phyloP scores from a whole-genome alignment of 64 coral and sea anemone genomes.

The Montipora efflorescens region DNA sequence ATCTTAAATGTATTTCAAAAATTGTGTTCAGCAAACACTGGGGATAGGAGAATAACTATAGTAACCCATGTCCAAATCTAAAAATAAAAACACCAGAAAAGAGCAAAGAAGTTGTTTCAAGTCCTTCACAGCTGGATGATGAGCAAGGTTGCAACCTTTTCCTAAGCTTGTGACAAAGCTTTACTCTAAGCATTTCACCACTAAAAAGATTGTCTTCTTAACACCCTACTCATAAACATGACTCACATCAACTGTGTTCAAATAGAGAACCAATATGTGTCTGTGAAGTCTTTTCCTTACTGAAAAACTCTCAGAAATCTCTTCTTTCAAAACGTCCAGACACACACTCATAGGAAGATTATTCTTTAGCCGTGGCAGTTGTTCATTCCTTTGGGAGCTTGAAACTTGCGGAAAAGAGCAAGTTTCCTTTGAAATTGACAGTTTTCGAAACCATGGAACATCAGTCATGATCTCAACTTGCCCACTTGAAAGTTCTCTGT shows the following conservation, averaged over 20 bases:
- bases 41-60: too few relatives aligned
- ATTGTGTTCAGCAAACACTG: too few relatives aligned
- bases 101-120: too few relatives aligned
- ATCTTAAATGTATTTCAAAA: too few relatives aligned
- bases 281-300: constrained; percentile 14
- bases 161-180: too few relatives aligned
- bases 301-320: constrained; percentile 40
- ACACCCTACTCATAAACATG: background rate
- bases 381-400: background rate
- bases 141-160: too few relatives aligned
- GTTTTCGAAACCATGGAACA: constrained; percentile 53
- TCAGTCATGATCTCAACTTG: constrained; percentile 50
- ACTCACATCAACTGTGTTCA: constrained; percentile 36
- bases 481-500: constrained; percentile 50
- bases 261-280: constrained; percentile 48
- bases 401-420: background rate
- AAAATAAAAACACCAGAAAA: too few relatives aligned
- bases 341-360: constrained; percentile 30
- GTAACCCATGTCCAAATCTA: too few relatives aligned
- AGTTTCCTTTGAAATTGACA: background rate
- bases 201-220: background rate
- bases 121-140: too few relatives aligned
- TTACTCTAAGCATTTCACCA: too few relatives aligned
- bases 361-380: constrained; percentile 3
- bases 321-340: constrained; percentile 38